Conservation (phyloP, 2,888 invertebrate genomes). For the Ormyrus thymus region DNA sequence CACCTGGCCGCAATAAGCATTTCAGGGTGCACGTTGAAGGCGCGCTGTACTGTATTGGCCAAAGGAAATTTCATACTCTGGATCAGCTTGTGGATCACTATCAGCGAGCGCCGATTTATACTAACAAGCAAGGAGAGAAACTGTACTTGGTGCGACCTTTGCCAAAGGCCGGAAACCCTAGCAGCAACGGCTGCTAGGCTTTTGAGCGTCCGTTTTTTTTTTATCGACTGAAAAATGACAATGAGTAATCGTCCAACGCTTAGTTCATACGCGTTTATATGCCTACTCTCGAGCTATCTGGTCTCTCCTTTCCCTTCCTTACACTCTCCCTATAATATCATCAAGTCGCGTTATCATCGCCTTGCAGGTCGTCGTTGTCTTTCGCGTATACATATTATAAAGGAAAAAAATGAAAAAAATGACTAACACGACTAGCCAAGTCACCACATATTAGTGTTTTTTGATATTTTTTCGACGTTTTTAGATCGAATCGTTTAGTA, state of each 20-base stretch:
- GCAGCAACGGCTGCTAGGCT: slow-evolving; percentile 72
- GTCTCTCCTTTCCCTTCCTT: slow-evolving; percentile 17
- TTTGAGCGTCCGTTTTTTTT: slow-evolving; percentile 26
- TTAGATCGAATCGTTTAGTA: slow-evolving; percentile 47
- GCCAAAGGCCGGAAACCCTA: slow-evolving; percentile 79
- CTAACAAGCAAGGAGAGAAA: slow-evolving; percentile 98
- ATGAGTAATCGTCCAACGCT: slow-evolving; percentile 54
- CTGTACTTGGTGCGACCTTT: slow-evolving; percentile 96
- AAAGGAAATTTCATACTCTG: slow-evolving; percentile 96
- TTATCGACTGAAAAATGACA: slow-evolving; percentile 55
- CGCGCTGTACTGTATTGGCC: slow-evolving; percentile 96
- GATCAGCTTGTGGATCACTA: slow-evolving; percentile 99
- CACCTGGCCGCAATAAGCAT: slow-evolving; percentile 98
- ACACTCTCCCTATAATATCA: slow-evolving; percentile 47
- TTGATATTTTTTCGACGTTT: slow-evolving; percentile 49
- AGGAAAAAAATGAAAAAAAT: slow-evolving; percentile 43
- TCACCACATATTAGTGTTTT: slow-evolving; percentile 52
- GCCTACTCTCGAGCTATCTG: slow-evolving; percentile 35
- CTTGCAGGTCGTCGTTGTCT: slow-evolving; percentile 51
- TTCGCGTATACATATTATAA: slow-evolving; percentile 42
- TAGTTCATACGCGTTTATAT: slow-evolving; percentile 53
- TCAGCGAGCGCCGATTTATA: slow-evolving; percentile 99
- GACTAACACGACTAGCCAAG: slow-evolving; percentile 50
- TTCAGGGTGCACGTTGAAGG: slow-evolving; percentile 98
- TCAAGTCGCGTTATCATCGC: slow-evolving; percentile 48